These are phyloP conservation scores for Drosophila watanabei DNA, from an alignment of 1,140 invertebrate genomes.

Conservation along the genomic window DNA sequence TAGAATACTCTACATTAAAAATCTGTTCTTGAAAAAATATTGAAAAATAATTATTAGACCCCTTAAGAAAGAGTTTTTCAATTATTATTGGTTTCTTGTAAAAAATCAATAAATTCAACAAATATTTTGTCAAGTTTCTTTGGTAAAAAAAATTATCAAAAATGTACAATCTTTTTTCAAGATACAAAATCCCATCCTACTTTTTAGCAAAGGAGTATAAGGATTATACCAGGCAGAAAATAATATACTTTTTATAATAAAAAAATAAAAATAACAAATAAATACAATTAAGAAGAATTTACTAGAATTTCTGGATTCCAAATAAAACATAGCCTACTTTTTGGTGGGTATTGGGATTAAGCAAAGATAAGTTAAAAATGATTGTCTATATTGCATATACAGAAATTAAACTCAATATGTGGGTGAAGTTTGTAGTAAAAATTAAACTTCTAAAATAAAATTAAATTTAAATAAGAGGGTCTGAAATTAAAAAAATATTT, in stretches of 20 bases:
- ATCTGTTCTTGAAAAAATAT: neutral
- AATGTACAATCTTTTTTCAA: neutral
- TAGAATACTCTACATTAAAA: too few relatives aligned
- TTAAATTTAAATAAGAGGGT: accelerated
- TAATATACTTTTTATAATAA: neutral
- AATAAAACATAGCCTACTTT: neutral
- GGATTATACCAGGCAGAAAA: too few relatives aligned
- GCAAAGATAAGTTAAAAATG: too few relatives aligned
- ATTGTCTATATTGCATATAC: neutral
- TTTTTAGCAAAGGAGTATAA: neutral
- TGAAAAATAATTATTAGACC: neutral
- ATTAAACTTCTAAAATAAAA: neutral
- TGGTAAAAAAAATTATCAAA: neutral
- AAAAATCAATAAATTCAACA: neutral
- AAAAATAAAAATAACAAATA: neutral
- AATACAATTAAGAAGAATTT: neutral
- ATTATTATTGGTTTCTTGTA: neutral
- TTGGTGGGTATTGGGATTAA: too few relatives aligned
- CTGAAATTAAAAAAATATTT: neutral
- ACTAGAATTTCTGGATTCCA: neutral
- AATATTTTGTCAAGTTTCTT: neutral
- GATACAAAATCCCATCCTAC: neutral
- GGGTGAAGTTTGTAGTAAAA: neutral
- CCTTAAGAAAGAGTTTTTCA: neutral
- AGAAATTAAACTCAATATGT: neutral